Percentiles rank a stretch among this genome's conserved stretches.
phyloP scores from a whole-genome alignment of 2,888 invertebrate genomes.

The Drosophila phalerata region DNA sequence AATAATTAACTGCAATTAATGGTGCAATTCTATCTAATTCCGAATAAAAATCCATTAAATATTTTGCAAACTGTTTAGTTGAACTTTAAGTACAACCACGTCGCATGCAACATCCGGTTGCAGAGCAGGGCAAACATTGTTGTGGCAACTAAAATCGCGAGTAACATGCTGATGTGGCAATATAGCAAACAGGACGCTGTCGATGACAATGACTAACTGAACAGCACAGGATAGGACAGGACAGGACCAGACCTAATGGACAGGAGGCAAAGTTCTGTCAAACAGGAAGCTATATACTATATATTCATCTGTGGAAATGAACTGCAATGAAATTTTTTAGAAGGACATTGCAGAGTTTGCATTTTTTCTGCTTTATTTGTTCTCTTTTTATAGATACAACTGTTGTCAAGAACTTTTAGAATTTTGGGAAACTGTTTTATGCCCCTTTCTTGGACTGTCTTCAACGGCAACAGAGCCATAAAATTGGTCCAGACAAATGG shows the following conservation, averaged over 20 bases:
- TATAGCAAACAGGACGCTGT: conserved; percentile 26
- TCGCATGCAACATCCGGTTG: conserved; percentile 8
- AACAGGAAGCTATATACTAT: conserved; percentile 27
- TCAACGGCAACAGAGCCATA: conserved; percentile 26
- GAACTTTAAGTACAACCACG: background rate
- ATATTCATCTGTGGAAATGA: conserved; percentile 12
- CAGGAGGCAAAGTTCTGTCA: conserved; percentile 35
- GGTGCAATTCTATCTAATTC: too few species aligned
- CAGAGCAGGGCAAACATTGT: conserved; percentile 1
- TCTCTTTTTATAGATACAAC: background rate
- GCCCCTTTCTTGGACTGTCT: background rate
- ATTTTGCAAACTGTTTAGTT: background rate
- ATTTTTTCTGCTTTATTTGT: conserved; percentile 18
- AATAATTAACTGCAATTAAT: too few species aligned
- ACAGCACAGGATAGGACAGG: conserved; percentile 21
- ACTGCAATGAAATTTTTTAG: conserved; percentile 25
- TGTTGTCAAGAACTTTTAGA: conserved; percentile 18
- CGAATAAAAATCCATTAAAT: background rate
- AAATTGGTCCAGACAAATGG: conserved; percentile 24
- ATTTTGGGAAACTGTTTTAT: conserved; percentile 15
- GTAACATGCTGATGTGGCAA: conserved; percentile 57
- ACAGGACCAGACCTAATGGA: conserved; percentile 32
- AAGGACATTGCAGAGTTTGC: conserved; percentile 28
- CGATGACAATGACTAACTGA: conserved; percentile 43
- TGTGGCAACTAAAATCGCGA: conserved; percentile 20